Conservation (phyloP, 2,888 invertebrate genomes). For the Yponomeuta sedellus region DNA sequence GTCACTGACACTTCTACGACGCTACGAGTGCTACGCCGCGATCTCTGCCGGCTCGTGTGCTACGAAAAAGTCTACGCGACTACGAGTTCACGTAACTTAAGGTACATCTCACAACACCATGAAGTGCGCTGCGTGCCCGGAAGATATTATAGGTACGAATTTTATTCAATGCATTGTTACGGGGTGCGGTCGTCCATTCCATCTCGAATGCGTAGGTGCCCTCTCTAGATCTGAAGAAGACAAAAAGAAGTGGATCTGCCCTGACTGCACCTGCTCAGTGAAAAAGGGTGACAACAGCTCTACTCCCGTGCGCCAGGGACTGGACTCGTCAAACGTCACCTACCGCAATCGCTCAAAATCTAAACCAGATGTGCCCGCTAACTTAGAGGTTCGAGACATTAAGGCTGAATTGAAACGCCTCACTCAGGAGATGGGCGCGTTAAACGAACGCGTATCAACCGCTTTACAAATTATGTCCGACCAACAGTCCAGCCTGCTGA, state of each 20-base stretch:
- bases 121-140: conserved; percentile 5
- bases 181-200: neutral
- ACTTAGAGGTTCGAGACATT: neutral
- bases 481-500: neutral
- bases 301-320: neutral
- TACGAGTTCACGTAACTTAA: neutral
- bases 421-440: neutral
- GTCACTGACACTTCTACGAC: neutral
- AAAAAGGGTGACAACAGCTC: conserved; percentile 3
- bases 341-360: neutral
- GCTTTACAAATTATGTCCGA: too few relatives aligned
- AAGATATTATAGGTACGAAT: conserved; percentile 1
- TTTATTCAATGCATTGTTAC: neutral
- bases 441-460: neutral
- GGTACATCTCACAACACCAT: neutral
- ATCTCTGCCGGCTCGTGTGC: neutral
- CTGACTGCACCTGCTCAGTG: conserved; percentile 1
- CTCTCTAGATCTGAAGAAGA: neutral
- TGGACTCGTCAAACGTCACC: neutral
- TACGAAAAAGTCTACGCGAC: neutral
- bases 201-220: neutral
- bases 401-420: neutral
- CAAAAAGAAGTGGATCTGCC: conserved; percentile 5
- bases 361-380: neutral
- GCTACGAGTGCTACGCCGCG: neutral